Evolutionary conservation across 2,888 invertebrate species (phyloP), one percentile per base, ranked within the genome.

Genomic region (Zeuzera pyrina): DNA sequence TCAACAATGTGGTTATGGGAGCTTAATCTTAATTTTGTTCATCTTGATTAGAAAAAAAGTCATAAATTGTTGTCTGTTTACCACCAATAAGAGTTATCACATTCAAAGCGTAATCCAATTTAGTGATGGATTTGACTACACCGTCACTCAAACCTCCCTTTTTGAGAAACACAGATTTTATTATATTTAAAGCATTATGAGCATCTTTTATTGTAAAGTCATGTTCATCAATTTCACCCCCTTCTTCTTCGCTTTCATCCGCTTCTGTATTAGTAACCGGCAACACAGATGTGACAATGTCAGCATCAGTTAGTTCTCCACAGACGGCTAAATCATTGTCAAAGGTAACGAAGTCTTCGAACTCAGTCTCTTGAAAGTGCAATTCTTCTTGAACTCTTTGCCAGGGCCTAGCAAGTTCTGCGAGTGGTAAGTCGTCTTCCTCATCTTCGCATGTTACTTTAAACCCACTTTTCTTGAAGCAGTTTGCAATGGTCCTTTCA

Each of bases 31-130:
- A 33, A 38, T 39, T 43, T 36, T 35, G 26, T 34, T 42, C 30
- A 34, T n/a, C n/a, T 38, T 34, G 36, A 36, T 41, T 41, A 44
- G 41, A 35, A 43, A 41, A n/a, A 42, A 38, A 45, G 43, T 44
- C 42, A 43, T 42, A 19, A 21, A 43, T 43, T 33, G 42, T 45
- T 39, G 42, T 45, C 43, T 44, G 42, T 41, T 45, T 44, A 43
- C 43, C 41, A 47, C 38, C 36, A 36, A 39, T 45, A 42, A 10
- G 31, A 43, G 42, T 42, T 41, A 42, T 43, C 13, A 45, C 38
- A 45, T 47, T 45, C 33, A 47, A 45, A 47, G 43, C 42, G 42
- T 41, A 44, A 41, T 46, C 39, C 10, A 46, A 44, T 45, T 42
- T 38, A 39, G 41, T 41, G 41, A 41, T 42, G 33, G 40, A 38